Percentiles rank a stretch among this genome's conserved stretches.
Conservation (phyloP, 2,113 vertebrate species). For the Astur gentilis region DNA sequence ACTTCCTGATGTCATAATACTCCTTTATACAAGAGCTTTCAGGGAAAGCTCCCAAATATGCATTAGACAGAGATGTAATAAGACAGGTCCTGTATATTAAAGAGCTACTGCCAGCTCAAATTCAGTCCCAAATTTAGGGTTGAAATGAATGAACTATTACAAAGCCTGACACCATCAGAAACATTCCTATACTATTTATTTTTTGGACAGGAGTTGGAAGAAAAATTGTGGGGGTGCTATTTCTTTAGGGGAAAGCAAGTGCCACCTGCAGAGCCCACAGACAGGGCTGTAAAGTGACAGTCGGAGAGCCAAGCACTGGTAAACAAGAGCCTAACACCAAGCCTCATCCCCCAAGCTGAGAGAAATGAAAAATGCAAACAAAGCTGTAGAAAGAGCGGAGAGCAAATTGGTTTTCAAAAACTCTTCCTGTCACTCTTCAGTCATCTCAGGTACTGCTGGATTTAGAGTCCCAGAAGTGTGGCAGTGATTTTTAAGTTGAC, state of each 20-base stretch:
- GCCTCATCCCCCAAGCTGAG: neutral
- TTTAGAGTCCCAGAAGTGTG: neutral
- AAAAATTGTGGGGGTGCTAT: constrained; percentile 8
- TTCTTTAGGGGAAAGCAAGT: constrained; percentile 16
- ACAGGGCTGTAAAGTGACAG: constrained; percentile 3
- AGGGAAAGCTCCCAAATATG: constrained; percentile 61
- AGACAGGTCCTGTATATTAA: constrained; percentile 61
- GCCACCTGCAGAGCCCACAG: neutral
- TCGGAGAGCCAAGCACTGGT: neutral
- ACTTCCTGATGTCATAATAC: constrained; percentile 63
- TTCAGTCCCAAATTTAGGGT: constrained; percentile 39
- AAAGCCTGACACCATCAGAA: constrained; percentile 49
- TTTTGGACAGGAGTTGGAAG: constrained; percentile 32
- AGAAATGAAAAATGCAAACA: constrained; percentile 50
- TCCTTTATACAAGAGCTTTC: constrained; percentile 60
- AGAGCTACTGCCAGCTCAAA: constrained; percentile 53
- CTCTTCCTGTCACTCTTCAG: neutral
- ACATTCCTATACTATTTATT: constrained; percentile 18
- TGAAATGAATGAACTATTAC: constrained; percentile 59
- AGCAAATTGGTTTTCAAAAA: constrained; percentile 35
- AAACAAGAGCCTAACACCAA: neutral
- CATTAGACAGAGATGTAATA: constrained; percentile 52
- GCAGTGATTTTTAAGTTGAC: constrained; percentile 7
- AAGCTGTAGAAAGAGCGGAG: neutral
- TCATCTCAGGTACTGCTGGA: constrained; percentile 10